Evolutionary conservation across 2,888 invertebrate genomes (phyloP).

Genomic region (Ophion obscuratus): DNA sequence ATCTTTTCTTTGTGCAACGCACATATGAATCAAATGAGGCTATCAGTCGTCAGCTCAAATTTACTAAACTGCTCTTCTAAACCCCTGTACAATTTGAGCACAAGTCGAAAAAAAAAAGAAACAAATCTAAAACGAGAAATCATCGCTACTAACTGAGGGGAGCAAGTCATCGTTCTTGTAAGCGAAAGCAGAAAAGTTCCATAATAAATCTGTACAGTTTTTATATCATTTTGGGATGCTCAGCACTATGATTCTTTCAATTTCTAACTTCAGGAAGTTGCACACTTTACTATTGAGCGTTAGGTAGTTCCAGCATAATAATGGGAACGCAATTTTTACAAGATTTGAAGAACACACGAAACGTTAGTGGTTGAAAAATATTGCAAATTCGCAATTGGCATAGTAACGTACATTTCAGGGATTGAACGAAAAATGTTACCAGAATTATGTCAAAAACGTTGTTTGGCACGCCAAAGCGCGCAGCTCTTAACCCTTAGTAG

Average conservation of each 20-base stretch:
- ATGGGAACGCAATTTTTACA: not conserved
- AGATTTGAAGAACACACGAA: not conserved
- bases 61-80: not conserved
- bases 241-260: not conserved
- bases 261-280: not conserved
- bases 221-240: not conserved
- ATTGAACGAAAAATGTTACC: not conserved
- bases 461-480: no score
- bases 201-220: not conserved
- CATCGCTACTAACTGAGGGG: not conserved
- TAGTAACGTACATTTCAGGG: not conserved
- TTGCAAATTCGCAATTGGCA: not conserved
- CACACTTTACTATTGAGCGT: not conserved
- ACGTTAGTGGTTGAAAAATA: not conserved
- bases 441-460: not conserved
- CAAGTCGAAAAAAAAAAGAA: not conserved
- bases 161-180: not conserved
- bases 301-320: not conserved
- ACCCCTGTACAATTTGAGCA: not conserved
- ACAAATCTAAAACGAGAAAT: not conserved
- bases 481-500: no score
- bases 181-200: not conserved
- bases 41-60: constrained; percentile 16
- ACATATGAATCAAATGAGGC: not conserved
- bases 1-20: constrained; percentile 31